Evolutionary conservation across 2,888 invertebrate species (phyloP), one percentile per base, ranked within the genome.

Genomic region (Diogma glabrata): DNA sequence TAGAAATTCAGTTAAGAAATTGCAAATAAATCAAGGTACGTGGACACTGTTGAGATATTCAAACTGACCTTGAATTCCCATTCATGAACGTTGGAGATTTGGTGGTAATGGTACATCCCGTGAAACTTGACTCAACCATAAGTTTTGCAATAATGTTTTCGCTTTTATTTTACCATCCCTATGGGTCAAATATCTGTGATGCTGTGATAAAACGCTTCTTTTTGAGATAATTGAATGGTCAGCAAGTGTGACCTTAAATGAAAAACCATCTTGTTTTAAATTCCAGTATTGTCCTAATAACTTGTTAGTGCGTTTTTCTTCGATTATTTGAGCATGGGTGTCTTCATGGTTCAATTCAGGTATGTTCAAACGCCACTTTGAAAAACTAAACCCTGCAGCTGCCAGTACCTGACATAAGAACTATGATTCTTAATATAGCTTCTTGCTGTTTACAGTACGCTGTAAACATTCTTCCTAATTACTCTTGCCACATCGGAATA

Each of bases 351-450:
- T n/a, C n/a, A n/a, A n/a, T n/a, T n/a, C n/a, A n/a, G n/a, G n/a
- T 33, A 33, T 33, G 33, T 58, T 57, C 8, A 56, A 51, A 6
- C 50, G 47, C 47, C 54, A 57, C 47, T 59, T 58, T 17, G 52
- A 33, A 3, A 59, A 49, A 26, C 28, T 45, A 22, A 58, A 53
- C 9, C 49, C 50, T 3, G 50, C 53, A 8, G 38, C 38, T 5
- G 40, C 9, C 12, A 58, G 17, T 7, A 56, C 24, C 10, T 17
- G 8, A 8, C 48, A 33, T n/a, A 2, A 59, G 8, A 12, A 55
- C 48, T 4, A 19, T n/a, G 38, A 53, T 53, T 10, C 54, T 38
- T 20, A 36, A 10, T 12, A 52, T 36, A 17, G 57, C 54, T 24
- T 57, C n/a, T n/a, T n/a, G n/a, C n/a, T n/a, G n/a, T n/a, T n/a